phyloP scores from a whole-genome alignment of 2,113 vertebrate genomes.

The Megaptera novaeangliae region DNA sequence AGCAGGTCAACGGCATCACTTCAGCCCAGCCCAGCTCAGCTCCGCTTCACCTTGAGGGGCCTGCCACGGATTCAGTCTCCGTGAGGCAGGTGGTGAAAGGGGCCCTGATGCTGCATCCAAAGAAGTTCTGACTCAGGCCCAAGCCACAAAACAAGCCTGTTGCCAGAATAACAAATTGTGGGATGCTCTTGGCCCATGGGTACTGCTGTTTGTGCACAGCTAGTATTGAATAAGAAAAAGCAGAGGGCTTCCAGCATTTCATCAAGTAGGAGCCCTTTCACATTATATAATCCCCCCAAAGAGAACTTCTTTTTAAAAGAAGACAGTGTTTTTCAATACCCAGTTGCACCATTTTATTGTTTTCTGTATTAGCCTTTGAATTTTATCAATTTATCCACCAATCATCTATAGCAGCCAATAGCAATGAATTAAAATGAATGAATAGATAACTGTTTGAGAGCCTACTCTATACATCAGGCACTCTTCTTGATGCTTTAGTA shows the following conservation, averaged over 20 bases:
- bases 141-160: constrained; percentile 26
- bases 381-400: neutral
- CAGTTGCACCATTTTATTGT: too few relatives aligned
- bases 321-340: neutral
- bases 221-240: neutral
- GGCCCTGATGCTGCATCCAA: constrained; percentile 56
- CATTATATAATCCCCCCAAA: neutral
- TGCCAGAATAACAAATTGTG: neutral
- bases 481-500: neutral
- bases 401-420: neutral
- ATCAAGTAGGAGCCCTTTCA: neutral
- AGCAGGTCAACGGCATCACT: neutral
- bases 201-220: neutral
- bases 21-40: neutral
- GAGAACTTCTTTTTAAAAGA: neutral
- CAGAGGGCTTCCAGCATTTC: neutral
- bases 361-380: neutral
- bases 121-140: constrained; percentile 60
- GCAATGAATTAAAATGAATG: neutral
- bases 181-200: neutral
- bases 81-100: neutral
- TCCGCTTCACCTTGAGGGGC: neutral
- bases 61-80: neutral
- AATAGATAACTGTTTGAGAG: neutral
- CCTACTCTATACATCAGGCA: accelerated